These are phyloP conservation scores for Sialia sialis DNA, from an alignment of 2,113 vertebrate genomes.

Conservation along the genomic window DNA sequence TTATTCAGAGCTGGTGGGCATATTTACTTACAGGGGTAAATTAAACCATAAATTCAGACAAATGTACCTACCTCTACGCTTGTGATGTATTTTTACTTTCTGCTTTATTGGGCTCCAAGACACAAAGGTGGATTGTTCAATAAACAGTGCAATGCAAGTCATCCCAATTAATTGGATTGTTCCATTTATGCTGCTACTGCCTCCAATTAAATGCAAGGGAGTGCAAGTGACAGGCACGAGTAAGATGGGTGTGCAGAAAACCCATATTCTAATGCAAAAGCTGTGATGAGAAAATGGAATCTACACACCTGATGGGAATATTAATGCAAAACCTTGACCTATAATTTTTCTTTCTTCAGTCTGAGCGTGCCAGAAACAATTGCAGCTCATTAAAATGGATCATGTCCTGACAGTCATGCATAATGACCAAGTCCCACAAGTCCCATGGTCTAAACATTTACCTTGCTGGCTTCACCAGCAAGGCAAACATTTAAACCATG, in stretches of 20 bases:
- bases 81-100: neutral
- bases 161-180: slow-evolving; percentile 16
- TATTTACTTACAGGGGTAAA: slow-evolving; percentile 19
- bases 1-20: slow-evolving; percentile 11
- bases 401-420: neutral
- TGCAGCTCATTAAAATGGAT: slow-evolving; percentile 6
- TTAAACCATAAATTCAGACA: slow-evolving; percentile 26
- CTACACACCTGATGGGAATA: slow-evolving; percentile 7
- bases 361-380: neutral
- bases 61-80: neutral
- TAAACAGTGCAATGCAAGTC: neutral
- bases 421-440: neutral
- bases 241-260: neutral
- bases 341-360: neutral
- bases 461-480: neutral
- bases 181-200: slow-evolving; percentile 18
- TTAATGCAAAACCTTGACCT: slow-evolving; percentile 46
- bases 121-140: slow-evolving; percentile 27
- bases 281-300: slow-evolving; percentile 31
- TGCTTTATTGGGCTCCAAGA: neutral
- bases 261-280: slow-evolving; percentile 5
- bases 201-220: slow-evolving; percentile 24
- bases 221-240: neutral
- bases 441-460: neutral
- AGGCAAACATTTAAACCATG: neutral